Evolutionary conservation across 2,797 vertebrate species (phyloP), one percentile per base, ranked within the genome.

Genomic region (Thalassophryne amazonica): DNA sequence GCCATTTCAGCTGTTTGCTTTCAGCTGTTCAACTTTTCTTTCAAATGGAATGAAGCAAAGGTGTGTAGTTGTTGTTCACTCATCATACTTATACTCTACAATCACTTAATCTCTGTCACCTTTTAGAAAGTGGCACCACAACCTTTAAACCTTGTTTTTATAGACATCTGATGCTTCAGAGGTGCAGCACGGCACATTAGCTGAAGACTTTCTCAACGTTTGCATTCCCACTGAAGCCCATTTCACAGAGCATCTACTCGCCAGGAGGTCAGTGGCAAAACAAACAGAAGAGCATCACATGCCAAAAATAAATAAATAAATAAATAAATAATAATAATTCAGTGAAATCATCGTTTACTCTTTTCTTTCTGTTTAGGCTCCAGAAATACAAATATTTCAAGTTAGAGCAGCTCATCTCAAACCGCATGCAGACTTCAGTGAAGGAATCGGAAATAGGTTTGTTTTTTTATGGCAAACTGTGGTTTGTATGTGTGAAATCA

Each of bases 341-440:
- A 27, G 1, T 20, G 20, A 18, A 23, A 30, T 32, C 28, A 39
- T n/a, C 3, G 38, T 29, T 40, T 39, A 7, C 19, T 3, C 5
- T 7, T 38, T 1, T 69, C 3, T 38, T 43, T n/a, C 13, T 22
- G 48, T 67, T 42, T 49, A 93, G 92, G 57, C 79, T 90, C 25
- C 68, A 91, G 55, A 88, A 83, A 39, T 93, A 89, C 62, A 89
- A 84, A 20, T 86, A 75, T 51, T 91, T 90, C 53, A 88, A 85
- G 35, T 11, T 90, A n/a, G 87, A 90, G 49, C 86, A 92, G 45
- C 70, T 90, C 12, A 68, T 90, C 20, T 30, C 32, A 9, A 73
- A 85, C 50, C 48, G 87, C 18, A 84, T 79, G 53, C 61, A 41
- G 15, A 56, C 32, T 54, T 65, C 76, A 42, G 4, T 63, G 32